phyloP scores from a whole-genome alignment of 2,888 invertebrate species.

The Sphaerophoria taeniata region DNA sequence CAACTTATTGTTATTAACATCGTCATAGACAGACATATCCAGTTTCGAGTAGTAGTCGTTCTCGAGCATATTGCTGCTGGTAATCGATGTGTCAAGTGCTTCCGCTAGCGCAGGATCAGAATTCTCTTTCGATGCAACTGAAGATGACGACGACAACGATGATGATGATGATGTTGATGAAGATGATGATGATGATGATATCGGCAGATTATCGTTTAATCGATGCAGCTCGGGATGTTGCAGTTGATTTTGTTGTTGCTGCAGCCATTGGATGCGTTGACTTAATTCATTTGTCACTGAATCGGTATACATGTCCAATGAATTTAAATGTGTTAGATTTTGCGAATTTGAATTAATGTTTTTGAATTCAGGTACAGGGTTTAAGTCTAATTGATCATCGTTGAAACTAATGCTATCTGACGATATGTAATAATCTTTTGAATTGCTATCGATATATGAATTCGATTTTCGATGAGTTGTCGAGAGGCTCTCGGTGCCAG shows the following conservation, averaged over 20 bases:
- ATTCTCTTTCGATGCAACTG: constrained; percentile 18
- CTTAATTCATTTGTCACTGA: constrained; percentile 49
- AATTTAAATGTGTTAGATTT: constrained; percentile 48
- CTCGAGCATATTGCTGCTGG: constrained; percentile 72
- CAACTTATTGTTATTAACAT: constrained; percentile 82
- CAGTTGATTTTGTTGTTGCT: constrained; percentile 43
- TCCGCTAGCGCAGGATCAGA: constrained; percentile 22
- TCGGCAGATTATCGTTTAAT: constrained; percentile 40
- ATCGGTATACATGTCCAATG: constrained; percentile 51
- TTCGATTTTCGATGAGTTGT: constrained; percentile 58
- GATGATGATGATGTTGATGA: constrained; percentile 21
- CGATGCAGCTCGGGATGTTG: constrained; percentile 36
- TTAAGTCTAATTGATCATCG: constrained; percentile 76
- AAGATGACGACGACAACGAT: neutral
- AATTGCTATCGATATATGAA: constrained; percentile 77
- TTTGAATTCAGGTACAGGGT: constrained; percentile 76
- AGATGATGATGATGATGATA: constrained; percentile 18
- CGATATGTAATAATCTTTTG: constrained; percentile 82
- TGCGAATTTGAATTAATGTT: constrained; percentile 57
- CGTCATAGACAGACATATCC: constrained; percentile 82
- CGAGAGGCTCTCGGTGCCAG: constrained; percentile 43
- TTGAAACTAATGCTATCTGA: constrained; percentile 80
- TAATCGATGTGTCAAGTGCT: constrained; percentile 46
- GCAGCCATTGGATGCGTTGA: constrained; percentile 53
- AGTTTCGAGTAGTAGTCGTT: constrained; percentile 80